A percentile compares a stretch with the other conserved stretches of the same genome.
These are phyloP conservation scores for Hypomesus transpacificus DNA, from an alignment of 2,113 vertebrate genomes.

Conservation along the genomic window DNA sequence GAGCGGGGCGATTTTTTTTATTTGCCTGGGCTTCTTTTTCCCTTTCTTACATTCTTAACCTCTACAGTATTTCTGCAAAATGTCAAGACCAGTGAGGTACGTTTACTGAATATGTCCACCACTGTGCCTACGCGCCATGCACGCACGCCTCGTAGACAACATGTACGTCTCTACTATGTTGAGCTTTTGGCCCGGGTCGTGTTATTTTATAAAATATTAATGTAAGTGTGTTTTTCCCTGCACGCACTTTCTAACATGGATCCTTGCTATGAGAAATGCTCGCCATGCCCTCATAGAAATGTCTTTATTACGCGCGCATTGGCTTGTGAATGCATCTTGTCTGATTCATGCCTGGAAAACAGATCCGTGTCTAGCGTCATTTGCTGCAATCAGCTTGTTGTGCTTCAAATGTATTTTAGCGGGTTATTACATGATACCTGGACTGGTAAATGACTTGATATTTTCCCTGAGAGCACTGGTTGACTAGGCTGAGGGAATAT, in stretches of 20 bases:
- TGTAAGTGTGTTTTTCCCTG: conserved; percentile 31
- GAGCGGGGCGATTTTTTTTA: conserved; percentile 61
- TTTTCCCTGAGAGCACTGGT: conserved; percentile 19
- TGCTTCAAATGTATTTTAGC: conserved; percentile 30
- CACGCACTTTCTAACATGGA: conserved; percentile 57
- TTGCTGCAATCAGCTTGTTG: conserved; percentile 33
- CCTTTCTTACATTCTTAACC: conserved; percentile 64
- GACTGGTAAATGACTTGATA: conserved; percentile 22
- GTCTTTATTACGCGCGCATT: conserved; percentile 37
- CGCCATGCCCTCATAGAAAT: conserved; percentile 50
- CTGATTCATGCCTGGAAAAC: conserved; percentile 1
- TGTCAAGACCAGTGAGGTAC: conserved; percentile 80
- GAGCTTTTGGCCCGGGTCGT: conserved; percentile 40
- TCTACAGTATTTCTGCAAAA: conserved; percentile 77
- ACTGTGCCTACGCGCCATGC: conserved; percentile 41
- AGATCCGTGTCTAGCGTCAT: conserved; percentile 39
- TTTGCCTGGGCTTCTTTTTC: conserved; percentile 49
- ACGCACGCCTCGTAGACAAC: conserved; percentile 41
- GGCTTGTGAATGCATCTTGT: conserved; percentile 35
- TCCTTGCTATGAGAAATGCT: conserved; percentile 52
- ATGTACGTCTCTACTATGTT: conserved; percentile 53
- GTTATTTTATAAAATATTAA: conserved; percentile 58
- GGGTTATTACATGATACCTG: conserved; percentile 22
- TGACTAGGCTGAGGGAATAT: conserved; percentile 57
- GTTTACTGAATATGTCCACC: conserved; percentile 63